These are phyloP conservation scores for Tridacna crocea DNA, from an alignment of 2,888 invertebrate species.

Conservation along the genomic window DNA sequence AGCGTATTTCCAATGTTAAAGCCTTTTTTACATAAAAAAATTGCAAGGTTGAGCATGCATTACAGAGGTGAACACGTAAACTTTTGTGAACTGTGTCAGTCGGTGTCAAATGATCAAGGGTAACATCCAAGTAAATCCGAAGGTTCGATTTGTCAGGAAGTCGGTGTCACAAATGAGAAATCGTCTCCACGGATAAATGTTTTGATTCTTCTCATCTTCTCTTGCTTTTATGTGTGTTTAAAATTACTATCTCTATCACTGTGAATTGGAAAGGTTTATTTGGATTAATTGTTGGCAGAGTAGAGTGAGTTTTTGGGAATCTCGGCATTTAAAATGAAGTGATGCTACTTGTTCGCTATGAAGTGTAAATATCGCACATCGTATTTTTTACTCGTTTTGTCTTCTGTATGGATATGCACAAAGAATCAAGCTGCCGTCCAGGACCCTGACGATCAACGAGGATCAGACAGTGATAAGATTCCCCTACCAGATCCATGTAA, in stretches of 20 bases:
- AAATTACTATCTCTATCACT: not conserved
- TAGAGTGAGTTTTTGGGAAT: too few relatives aligned
- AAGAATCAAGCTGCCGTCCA: constrained; percentile 21
- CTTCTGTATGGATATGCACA: constrained; percentile 16
- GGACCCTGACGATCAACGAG: constrained; percentile 4
- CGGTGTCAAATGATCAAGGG: too few relatives aligned
- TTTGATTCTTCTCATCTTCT: not conserved
- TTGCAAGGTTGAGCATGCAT: too few relatives aligned
- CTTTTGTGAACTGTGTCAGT: too few relatives aligned
- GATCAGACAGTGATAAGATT: constrained; percentile 35
- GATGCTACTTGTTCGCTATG: constrained; percentile 15
- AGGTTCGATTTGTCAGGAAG: constrained; percentile 29
- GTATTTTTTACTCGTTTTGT: constrained; percentile 22
- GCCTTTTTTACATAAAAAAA: too few relatives aligned
- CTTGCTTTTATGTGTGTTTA: not conserved
- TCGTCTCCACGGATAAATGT: not conserved
- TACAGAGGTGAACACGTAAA: too few relatives aligned
- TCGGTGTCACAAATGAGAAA: constrained; percentile 24
- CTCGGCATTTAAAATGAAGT: not conserved
- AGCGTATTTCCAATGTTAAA: too few relatives aligned
- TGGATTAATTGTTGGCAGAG: too few relatives aligned
- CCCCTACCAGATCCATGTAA: constrained; percentile 46
- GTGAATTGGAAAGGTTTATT: too few relatives aligned
- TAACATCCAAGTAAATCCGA: constrained; percentile 13
- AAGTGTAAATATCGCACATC: constrained; percentile 13